Base-by-base conservation (phyloP, 2,888 invertebrate genomes). In the Agriopis leucophaearia region DNA sequence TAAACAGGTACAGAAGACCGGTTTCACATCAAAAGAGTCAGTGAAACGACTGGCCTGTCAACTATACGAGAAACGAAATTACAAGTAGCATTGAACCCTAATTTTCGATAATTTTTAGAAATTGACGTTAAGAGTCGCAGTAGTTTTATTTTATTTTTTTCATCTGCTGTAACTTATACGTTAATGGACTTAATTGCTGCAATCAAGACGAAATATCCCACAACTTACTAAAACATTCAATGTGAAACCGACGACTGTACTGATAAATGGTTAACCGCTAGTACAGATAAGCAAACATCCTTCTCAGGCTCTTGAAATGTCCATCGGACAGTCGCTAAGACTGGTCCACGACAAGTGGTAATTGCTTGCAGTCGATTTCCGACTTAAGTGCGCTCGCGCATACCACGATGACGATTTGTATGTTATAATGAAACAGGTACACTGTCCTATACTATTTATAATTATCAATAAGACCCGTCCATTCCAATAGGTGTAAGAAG, bases 311-410 rank as follows among this genome's bases (percentile, higher is more conserved):
- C 77, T 84, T 80, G 82, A 79, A 83, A 84, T 82, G 81, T 84
- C 81, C 80, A 79, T 71, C 83, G 81, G 82, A 83, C 81, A 83
- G 76, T 71, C 51, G 66, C 27, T 27, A 27, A 65, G 71, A 66
- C 70, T 59, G 64, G 64, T 62, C 81, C 79, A 77, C 79, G 81
- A 82, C 81, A 79, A 81, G 81, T 80, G 81, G 83, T 88, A 86
- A 88, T 88, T 88, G 86, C 83, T 79, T 77, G 78, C 81, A 81
- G 72, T 79, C 74, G 77, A 78, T 82, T 80, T 79, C 80, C 76
- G 75, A 74, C 71, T 66, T 72, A 61, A 77, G 73, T 75, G 45
- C 51, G 71, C 58, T 62, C 70, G 27, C 56, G 70, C 61, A 66
- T 62, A 66, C 67, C 55, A 36, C 48, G 12, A 70, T 64, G 64